Percentiles rank a stretch among this genome's conserved stretches.
Evolutionary conservation across 2,888 invertebrate genomes (phyloP).

Genomic region (Yponomeuta sedellus): DNA sequence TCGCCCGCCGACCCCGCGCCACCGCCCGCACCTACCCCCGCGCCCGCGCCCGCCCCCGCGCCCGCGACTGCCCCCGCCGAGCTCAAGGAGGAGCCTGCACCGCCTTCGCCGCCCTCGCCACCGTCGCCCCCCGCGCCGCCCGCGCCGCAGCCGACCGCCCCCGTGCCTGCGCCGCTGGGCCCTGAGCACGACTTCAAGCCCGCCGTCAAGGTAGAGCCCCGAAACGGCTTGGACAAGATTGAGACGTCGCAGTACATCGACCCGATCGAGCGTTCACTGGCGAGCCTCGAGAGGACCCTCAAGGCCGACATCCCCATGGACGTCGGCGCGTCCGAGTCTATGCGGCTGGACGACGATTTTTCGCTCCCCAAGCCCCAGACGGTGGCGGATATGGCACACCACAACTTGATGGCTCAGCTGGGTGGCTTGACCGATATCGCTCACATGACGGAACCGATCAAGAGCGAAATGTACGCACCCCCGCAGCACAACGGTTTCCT

Average conservation of each 20-base stretch:
- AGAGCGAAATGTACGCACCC: constrained; percentile 57
- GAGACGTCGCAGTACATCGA: constrained; percentile 75
- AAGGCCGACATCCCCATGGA: constrained; percentile 76
- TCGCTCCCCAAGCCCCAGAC: constrained; percentile 57
- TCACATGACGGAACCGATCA: constrained; percentile 56
- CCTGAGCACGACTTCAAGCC: constrained; percentile 40
- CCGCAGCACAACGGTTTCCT: constrained; percentile 63
- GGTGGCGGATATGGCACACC: constrained; percentile 55
- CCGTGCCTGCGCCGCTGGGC: constrained; percentile 21
- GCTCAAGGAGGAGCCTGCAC: constrained; percentile 18
- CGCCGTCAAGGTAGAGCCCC: constrained; percentile 46
- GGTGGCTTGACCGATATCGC: constrained; percentile 58
- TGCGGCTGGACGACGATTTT: constrained; percentile 68
- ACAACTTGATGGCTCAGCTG: constrained; percentile 64
- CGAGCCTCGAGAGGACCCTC: constrained; percentile 80
- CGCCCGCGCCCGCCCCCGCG: constrained; percentile 21
- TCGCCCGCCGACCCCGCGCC: constrained; percentile 31
- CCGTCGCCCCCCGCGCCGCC: constrained; percentile 24
- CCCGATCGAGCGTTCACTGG: constrained; percentile 83
- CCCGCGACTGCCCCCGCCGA: constrained; percentile 16
- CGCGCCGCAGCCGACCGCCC: constrained; percentile 29
- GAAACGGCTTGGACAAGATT: constrained; percentile 63
- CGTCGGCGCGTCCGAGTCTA: constrained; percentile 63
- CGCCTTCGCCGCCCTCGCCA: constrained; percentile 23
- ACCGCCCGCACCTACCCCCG: constrained; percentile 36